phyloP scores from a whole-genome alignment of 1,140 invertebrate species.

The Cydia fagiglandana region DNA sequence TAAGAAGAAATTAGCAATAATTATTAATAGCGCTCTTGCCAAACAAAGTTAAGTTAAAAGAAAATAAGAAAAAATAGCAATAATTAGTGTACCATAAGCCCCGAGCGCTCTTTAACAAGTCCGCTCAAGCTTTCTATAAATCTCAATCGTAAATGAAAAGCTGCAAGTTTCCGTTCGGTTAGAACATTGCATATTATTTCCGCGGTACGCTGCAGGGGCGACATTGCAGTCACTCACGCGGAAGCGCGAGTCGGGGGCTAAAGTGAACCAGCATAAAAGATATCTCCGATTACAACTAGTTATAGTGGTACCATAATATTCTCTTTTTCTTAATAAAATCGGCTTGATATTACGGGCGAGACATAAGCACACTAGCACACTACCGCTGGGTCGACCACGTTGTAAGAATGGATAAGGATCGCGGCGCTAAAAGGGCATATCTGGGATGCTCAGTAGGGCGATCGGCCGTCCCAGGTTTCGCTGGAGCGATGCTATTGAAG shows the following conservation, averaged over 20 bases:
- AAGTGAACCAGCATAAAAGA: neutral
- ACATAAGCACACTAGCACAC: too few relatives aligned
- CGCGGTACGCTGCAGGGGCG: neutral
- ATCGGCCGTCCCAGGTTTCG: too few relatives aligned
- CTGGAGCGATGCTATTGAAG: too few relatives aligned
- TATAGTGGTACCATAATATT: too few relatives aligned
- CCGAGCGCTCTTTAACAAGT: slow-evolving; percentile 5
- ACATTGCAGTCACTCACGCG: neutral
- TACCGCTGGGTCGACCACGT: too few relatives aligned
- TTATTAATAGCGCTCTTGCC: too few relatives aligned
- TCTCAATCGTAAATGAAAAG: slow-evolving; percentile 13
- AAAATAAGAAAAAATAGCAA: neutral
- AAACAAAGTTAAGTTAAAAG: neutral
- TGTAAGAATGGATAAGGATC: too few relatives aligned
- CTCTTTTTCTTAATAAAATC: too few relatives aligned
- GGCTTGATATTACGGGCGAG: too few relatives aligned
- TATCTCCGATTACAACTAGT: neutral
- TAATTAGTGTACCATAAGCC: neutral
- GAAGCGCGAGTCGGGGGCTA: neutral
- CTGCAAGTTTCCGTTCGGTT: neutral
- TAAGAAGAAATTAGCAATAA: too few relatives aligned
- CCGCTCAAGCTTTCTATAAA: slow-evolving; percentile 1
- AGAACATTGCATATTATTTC: slow-evolving; percentile 10
- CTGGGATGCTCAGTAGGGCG: too few relatives aligned
- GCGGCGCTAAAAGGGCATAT: too few relatives aligned